Evolutionary conservation across 2,113 vertebrate species (phyloP), one percentile per base, ranked within the genome.

Genomic region (Apus apus): DNA sequence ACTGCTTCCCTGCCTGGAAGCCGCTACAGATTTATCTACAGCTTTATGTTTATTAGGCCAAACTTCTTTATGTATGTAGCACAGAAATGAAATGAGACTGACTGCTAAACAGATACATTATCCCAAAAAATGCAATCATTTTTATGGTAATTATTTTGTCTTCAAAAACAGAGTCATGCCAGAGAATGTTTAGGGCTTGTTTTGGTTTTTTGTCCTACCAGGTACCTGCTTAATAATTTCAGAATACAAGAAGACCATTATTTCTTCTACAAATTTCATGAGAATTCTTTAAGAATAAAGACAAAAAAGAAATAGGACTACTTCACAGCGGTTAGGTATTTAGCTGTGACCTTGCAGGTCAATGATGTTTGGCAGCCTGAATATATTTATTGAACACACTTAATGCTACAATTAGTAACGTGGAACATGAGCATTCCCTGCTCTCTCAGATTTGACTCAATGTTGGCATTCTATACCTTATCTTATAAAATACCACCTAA

Each of bases 111-210:
- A 77, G 18, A 8, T 26, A 77, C 2, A 34, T 53, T 57, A 85
- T n/a, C 22, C 6, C 9, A 0, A 7, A 62, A 38, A 92, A 75
- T 14, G 2, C 40, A 40, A n/a, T 29, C 0, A 45, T 45, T 82
- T 89, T 73, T 57, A 66, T 17, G 6, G 21, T 50, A 48, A 22
- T 53, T n/a, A 67, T 62, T 88, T 83, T 90, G 21, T 21, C 30
- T 79, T 78, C 48, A 72, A 72, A 32, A 75, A 48, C 19, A 72
- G 10, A 71, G 16, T 62, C 7, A 64, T 27, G n/a, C 15, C n/a
- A 72, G 14, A 58, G 18, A 75, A 51, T 8, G 8, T 21, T 50
- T 50, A 20, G 50, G 21, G 12, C 21, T 50, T 23, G 50, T 50
- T 50, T 21, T 46, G 23, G 18, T 10, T 6, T 50, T 50, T 50